Conservation (phyloP, 2,888 invertebrate genomes). For the Calephelis perditalis region DNA sequence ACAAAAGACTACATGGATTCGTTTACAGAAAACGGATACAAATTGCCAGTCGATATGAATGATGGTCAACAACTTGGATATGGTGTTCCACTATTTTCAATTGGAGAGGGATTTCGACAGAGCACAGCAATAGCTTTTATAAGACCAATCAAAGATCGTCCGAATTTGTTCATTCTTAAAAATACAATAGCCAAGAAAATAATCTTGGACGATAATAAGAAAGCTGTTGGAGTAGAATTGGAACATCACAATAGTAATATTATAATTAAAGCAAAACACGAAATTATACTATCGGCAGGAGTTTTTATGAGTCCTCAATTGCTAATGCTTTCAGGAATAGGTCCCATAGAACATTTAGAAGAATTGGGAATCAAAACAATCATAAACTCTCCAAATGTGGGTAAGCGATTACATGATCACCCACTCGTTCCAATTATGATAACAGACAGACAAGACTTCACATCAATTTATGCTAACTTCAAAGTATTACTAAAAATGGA, state of each 20-base stretch:
- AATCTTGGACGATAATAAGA: constrained; percentile 36
- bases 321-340: constrained; percentile 54
- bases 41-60: constrained; percentile 40
- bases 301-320: constrained; percentile 47
- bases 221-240: constrained; percentile 41
- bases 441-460: constrained; percentile 30
- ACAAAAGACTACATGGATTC: constrained; percentile 48
- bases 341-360: constrained; percentile 43
- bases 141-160: constrained; percentile 38
- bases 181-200: constrained; percentile 43
- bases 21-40: constrained; percentile 42
- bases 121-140: constrained; percentile 43
- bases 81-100: constrained; percentile 36
- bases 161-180: constrained; percentile 45
- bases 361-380: constrained; percentile 38
- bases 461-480: constrained; percentile 33
- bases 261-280: constrained; percentile 36
- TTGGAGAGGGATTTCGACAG: constrained; percentile 37
- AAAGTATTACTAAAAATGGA: constrained; percentile 35
- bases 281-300: constrained; percentile 51
- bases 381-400: constrained; percentile 42
- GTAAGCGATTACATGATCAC: constrained; percentile 50
- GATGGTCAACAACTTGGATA: constrained; percentile 45
- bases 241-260: constrained; percentile 31
- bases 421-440: constrained; percentile 38